Evolutionary conservation across 1,140 invertebrate species (phyloP), one percentile per base, ranked within the genome.

Genomic region (Spodoptera frugiperda): DNA sequence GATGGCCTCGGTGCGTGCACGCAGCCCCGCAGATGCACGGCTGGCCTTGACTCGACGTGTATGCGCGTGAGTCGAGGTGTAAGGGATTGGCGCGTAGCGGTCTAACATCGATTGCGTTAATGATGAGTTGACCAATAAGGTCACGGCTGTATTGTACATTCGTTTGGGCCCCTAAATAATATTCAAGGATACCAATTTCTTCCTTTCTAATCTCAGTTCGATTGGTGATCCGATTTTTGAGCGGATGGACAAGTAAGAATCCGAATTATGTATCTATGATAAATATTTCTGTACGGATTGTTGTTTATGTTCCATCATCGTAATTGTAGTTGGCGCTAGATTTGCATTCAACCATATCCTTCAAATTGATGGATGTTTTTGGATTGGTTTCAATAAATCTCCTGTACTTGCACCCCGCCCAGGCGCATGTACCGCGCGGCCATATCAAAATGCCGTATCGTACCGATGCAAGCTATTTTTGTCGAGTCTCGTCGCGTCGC

Each of bases 401-500:
- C 48, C 6, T 57, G n/a, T 67, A 53, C 67, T 81, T 81, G 72
- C 51, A 78, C 72, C 55, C 33, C 44, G 19, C 54, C 12, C 71
- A 59, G 17, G 54, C 17, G 48, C 55, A 48, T 72, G 72, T 46
- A 61, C 61, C 67, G 61, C 65, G 59, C 33, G 70, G 65, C 75
- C 33, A 76, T 76, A 82, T 82, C 75, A 82, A 78, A 79, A 79
- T 70, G 78, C 76, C 75, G 76, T 79, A 75, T 82, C 75, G 72
- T 79, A 71, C 78, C 65, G 72, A 67, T 59, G 59, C 67, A 21
- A 46, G 73, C 78, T 85, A 85, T 85, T 85, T 85, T 77, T 68
- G 78, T 83, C 75, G 77, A 73, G 75, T 74, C 82, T 77, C 82
- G 82, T 80, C 80, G 80, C 78, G 72, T 55, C 74, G 74, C 61